Conservation (phyloP, 2,888 invertebrate species). For the Tyria jacobaeae region DNA sequence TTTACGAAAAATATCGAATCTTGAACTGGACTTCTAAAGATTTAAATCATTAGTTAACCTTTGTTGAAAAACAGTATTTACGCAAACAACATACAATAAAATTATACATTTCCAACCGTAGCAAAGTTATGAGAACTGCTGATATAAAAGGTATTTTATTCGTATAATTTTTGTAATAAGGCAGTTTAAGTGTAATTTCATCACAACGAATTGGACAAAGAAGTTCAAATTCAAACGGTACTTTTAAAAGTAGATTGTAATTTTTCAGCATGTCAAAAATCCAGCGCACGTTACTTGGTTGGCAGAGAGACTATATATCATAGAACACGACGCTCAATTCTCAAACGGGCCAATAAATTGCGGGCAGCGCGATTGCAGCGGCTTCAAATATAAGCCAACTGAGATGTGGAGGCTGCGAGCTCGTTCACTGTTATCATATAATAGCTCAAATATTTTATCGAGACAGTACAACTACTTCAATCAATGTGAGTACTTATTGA, state of each 20-base stretch:
- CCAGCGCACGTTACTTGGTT: slow-evolving; percentile 35
- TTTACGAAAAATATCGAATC: too few species aligned
- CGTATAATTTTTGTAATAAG: too few species aligned
- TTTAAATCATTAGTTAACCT: too few species aligned
- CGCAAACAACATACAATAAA: too few species aligned
- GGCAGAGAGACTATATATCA: slow-evolving; percentile 53
- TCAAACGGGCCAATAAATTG: slow-evolving; percentile 61
- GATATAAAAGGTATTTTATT: too few species aligned
- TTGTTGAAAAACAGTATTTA: too few species aligned
- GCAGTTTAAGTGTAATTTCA: too few species aligned
- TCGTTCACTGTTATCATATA: slow-evolving; percentile 8
- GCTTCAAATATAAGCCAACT: slow-evolving; percentile 36
- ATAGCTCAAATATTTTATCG: not conserved
- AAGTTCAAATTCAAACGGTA: not conserved
- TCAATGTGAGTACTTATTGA: not conserved
- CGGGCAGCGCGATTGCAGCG: slow-evolving; percentile 36
- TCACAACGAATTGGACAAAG: too few species aligned
- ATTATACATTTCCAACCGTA: too few species aligned
- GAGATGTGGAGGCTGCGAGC: slow-evolving; percentile 17
- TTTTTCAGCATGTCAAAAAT: slow-evolving; percentile 65
- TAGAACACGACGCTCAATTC: slow-evolving; percentile 52
- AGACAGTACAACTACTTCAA: not conserved
- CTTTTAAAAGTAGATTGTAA: slow-evolving; percentile 28
- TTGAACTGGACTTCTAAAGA: too few species aligned
- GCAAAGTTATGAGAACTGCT: too few species aligned